These are phyloP conservation scores for Polymixis lichenea DNA, from an alignment of 2,888 invertebrate genomes.

Conservation along the genomic window DNA sequence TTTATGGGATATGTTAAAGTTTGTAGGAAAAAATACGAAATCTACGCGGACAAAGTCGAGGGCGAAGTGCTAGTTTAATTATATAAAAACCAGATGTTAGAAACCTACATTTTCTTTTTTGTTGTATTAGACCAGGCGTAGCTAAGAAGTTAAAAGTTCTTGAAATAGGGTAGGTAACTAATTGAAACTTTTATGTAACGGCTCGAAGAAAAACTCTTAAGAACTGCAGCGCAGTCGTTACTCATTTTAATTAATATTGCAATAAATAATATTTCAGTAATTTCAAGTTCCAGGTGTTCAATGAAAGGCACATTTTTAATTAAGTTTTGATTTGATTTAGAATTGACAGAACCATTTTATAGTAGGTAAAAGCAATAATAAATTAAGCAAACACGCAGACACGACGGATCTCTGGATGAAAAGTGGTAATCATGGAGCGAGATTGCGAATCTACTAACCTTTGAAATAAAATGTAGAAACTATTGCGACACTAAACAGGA, in stretches of 20 bases:
- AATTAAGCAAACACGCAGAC: not conserved
- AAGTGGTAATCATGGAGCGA: not conserved
- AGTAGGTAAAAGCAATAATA: conserved; percentile 3
- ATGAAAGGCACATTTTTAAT: conserved; percentile 18
- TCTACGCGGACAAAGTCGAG: too few species aligned
- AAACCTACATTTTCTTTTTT: not conserved
- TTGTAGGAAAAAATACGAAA: too few species aligned
- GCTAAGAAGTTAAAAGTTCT: conserved; percentile 16
- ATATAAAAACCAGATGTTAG: not conserved
- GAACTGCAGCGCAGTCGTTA: conserved; percentile 6
- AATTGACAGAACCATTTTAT: not conserved
- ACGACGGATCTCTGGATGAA: not conserved
- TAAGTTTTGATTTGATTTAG: conserved; percentile 13
- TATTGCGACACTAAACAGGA: too few species aligned
- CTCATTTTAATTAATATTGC: conserved; percentile 30
- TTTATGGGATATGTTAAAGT: too few species aligned
- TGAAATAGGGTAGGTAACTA: conserved; percentile 4
- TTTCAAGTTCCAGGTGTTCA: not conserved
- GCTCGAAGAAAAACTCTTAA: not conserved
- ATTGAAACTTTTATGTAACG: conserved; percentile 24
- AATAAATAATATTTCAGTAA: conserved; percentile 15
- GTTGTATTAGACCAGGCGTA: not conserved
- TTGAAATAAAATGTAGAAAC: not conserved
- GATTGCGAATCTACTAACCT: not conserved
- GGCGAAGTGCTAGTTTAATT: not conserved